phyloP scores from a whole-genome alignment of 1,140 invertebrate species.

The Bombyx mandarina region DNA sequence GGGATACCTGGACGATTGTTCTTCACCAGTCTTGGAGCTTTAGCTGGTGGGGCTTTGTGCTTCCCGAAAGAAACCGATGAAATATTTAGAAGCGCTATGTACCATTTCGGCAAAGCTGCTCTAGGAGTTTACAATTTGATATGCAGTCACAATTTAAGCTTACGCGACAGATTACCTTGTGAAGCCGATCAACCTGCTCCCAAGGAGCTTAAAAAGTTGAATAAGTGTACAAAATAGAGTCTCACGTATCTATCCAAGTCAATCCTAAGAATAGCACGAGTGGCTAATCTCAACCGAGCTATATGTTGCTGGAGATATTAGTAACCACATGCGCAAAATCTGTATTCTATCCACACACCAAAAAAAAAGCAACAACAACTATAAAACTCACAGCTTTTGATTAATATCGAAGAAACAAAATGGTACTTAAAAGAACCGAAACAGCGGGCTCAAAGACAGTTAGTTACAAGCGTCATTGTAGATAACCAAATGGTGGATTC shows the following conservation, averaged over 20 bases:
- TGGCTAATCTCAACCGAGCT: too few species aligned
- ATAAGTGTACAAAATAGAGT: constrained; percentile 1
- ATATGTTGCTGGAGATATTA: too few species aligned
- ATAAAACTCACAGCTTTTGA: too few species aligned
- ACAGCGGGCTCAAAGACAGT: too few species aligned
- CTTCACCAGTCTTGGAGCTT: constrained; percentile 23
- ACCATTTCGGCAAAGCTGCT: constrained; percentile 20
- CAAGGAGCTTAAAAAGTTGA: constrained; percentile 2
- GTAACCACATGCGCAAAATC: too few species aligned
- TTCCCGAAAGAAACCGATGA: constrained; percentile 51
- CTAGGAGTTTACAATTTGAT: constrained; percentile 30
- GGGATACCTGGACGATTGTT: constrained; percentile 31
- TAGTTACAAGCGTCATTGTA: too few species aligned
- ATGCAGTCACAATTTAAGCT: constrained; percentile 21
- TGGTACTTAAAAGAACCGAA: too few species aligned
- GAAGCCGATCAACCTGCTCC: constrained; percentile 32
- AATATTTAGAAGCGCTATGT: constrained; percentile 23
- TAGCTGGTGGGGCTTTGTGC: constrained; percentile 33
- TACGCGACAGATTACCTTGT: constrained; percentile 36
- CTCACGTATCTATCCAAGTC: neutral
- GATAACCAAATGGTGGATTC: too few species aligned
- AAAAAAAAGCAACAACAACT: too few species aligned
- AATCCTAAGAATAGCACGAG: too few species aligned
- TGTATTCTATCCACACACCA: too few species aligned
- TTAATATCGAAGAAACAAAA: too few species aligned